These are phyloP conservation scores for Gobio occitaniae DNA, from an alignment of 2,797 vertebrate genomes.

Conservation along the genomic window DNA sequence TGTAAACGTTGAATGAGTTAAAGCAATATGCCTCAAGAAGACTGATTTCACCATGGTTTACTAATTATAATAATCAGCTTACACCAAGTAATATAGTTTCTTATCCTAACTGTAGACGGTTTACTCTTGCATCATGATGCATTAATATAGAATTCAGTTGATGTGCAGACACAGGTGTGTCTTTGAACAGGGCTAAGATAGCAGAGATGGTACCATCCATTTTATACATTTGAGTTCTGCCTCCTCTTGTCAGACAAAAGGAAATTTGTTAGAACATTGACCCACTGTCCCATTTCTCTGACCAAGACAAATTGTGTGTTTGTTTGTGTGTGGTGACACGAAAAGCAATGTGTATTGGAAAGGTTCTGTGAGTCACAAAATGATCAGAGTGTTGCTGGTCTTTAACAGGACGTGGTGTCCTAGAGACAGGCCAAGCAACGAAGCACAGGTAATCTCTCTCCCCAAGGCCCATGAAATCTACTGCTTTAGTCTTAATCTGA, in stretches of 20 bases:
- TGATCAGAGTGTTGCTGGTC: slow-evolving; percentile 40
- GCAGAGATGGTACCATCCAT: not conserved
- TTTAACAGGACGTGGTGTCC: slow-evolving; percentile 46
- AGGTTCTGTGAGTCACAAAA: slow-evolving; percentile 27
- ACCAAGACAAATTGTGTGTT: slow-evolving; percentile 20
- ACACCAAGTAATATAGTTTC: not conserved
- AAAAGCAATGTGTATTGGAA: slow-evolving; percentile 16
- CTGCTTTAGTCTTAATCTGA: slow-evolving; percentile 47
- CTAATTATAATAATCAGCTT: not conserved
- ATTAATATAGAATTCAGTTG: not conserved
- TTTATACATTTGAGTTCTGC: not conserved
- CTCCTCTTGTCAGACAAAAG: not conserved
- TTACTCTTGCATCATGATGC: not conserved
- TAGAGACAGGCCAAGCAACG: slow-evolving; percentile 44
- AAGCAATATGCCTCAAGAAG: not conserved
- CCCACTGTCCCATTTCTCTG: slow-evolving; percentile 18
- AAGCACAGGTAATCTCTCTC: slow-evolving; percentile 55
- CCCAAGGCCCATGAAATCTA: slow-evolving; percentile 41
- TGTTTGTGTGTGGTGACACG: slow-evolving; percentile 10
- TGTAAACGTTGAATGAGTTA: slow-evolving; percentile 4
- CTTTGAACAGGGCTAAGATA: not conserved
- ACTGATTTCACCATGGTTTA: not conserved
- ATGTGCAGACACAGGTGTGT: not conserved
- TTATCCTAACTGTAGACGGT: not conserved
- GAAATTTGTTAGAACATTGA: slow-evolving; percentile 14